Conservation (phyloP, 2,113 vertebrate genomes). For the Caranx ignobilis region DNA sequence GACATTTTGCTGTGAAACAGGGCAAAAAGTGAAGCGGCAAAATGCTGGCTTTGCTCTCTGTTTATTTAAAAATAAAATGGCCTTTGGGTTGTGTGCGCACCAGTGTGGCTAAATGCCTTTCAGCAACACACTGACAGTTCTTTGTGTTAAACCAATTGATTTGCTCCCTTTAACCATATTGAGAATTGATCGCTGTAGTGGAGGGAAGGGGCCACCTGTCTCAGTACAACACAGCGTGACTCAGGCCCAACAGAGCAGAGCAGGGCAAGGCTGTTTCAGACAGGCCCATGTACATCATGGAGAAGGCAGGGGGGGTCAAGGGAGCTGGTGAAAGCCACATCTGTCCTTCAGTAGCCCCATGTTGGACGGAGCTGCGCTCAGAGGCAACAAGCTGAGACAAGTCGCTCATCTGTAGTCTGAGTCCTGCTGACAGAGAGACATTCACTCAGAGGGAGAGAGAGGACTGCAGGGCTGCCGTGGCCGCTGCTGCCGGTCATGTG, state of each 20-base stretch:
- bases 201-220: conserved; percentile 12
- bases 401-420: neutral
- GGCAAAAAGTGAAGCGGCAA: neutral
- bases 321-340: neutral
- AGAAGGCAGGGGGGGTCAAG: neutral
- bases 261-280: neutral
- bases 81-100: neutral
- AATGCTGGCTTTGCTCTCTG: neutral
- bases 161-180: conserved; percentile 28
- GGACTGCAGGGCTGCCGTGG: neutral
- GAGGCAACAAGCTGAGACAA: neutral
- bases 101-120: conserved; percentile 35
- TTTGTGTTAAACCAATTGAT: conserved; percentile 36
- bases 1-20: neutral
- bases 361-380: neutral
- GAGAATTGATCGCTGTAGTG: conserved; percentile 29
- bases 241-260: neutral
- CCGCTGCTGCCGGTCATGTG: neutral
- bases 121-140: conserved; percentile 27
- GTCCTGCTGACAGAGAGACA: conserved; percentile 17
- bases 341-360: neutral
- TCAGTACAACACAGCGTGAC: neutral
- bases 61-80: neutral
- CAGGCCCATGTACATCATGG: neutral
- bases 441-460: neutral